Conservation (phyloP, 1,140 invertebrate species). For the Sogatella furcifera region DNA sequence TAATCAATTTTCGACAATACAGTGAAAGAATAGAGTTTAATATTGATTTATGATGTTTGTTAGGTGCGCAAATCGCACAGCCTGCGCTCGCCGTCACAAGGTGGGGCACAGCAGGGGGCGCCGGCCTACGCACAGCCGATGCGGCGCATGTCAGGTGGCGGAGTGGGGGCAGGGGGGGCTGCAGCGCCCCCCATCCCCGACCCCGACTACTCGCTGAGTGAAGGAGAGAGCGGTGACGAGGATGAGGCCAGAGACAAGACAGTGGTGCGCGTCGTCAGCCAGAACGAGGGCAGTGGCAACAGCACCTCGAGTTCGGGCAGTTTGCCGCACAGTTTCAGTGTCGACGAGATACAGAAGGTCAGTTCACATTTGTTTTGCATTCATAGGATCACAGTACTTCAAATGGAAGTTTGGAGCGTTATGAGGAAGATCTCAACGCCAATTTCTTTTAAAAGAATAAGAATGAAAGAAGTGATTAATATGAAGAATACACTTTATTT, state of each 20-base stretch:
- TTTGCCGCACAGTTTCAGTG: conserved; percentile 71
- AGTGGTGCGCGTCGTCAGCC: conserved; percentile 25
- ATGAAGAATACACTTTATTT: too few species aligned
- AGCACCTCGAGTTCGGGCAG: conserved; percentile 47
- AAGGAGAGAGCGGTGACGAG: conserved; percentile 45
- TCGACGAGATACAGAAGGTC: conserved; percentile 77
- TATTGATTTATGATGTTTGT: neutral
- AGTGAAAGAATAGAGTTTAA: too few species aligned
- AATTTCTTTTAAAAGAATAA: too few species aligned
- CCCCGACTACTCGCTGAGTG: conserved; percentile 78
- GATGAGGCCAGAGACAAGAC: conserved; percentile 46
- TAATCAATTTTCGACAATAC: neutral
- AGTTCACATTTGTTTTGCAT: too few species aligned
- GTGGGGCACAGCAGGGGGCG: conserved; percentile 30
- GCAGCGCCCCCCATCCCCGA: conserved; percentile 69
- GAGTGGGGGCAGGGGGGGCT: conserved; percentile 1
- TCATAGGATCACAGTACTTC: too few species aligned
- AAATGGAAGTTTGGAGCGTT: too few species aligned
- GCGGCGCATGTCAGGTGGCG: conserved; percentile 12
- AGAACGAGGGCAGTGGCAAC: conserved; percentile 20
- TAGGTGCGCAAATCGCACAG: conserved; percentile 54
- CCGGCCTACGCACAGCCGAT: conserved; percentile 22
- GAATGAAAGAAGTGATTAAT: too few species aligned
- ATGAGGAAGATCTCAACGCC: too few species aligned
- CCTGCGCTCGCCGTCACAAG: conserved; percentile 39